Conservation (phyloP, 2,113 vertebrate species). For the Neoarius graeffei region DNA sequence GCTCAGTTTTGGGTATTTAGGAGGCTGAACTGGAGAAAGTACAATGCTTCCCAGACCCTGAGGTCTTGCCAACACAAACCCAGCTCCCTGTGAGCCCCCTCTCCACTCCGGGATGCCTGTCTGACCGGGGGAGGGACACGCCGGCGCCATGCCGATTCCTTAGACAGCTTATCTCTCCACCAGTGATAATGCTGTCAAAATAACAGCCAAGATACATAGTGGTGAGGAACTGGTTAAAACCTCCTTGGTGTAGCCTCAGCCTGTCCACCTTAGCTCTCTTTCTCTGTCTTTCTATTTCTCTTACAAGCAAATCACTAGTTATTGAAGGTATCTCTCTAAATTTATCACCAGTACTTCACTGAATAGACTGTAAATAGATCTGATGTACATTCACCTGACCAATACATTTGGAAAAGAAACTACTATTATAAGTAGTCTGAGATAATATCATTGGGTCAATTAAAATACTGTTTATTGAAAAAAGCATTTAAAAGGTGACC, state of each 20-base stretch:
- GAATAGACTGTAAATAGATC: not conserved
- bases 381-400: not conserved
- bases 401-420: not conserved
- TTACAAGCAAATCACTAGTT: not conserved
- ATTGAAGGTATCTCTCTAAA: not conserved
- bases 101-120: slow-evolving; percentile 61
- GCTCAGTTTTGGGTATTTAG: not conserved
- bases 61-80: slow-evolving; percentile 72
- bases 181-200: slow-evolving; percentile 79
- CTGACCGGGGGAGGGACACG: slow-evolving; percentile 71
- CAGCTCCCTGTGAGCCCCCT: slow-evolving; percentile 61
- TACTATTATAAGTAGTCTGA: not conserved
- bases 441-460: no score
- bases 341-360: not conserved
- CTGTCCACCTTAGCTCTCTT: slow-evolving; percentile 46
- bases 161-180: slow-evolving; percentile 75
- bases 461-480: not conserved
- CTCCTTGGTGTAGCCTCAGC: slow-evolving; percentile 26
- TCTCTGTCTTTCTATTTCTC: not conserved
- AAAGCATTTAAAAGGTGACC: not conserved
- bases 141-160: slow-evolving; percentile 77
- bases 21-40: slow-evolving; percentile 47
- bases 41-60: slow-evolving; percentile 67
- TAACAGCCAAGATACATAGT: slow-evolving; percentile 77
- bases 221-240: slow-evolving; percentile 74